These are phyloP conservation scores for Petrocephalus microphthalmus DNA, from an alignment of 2,113 vertebrate species.

Conservation along the genomic window DNA sequence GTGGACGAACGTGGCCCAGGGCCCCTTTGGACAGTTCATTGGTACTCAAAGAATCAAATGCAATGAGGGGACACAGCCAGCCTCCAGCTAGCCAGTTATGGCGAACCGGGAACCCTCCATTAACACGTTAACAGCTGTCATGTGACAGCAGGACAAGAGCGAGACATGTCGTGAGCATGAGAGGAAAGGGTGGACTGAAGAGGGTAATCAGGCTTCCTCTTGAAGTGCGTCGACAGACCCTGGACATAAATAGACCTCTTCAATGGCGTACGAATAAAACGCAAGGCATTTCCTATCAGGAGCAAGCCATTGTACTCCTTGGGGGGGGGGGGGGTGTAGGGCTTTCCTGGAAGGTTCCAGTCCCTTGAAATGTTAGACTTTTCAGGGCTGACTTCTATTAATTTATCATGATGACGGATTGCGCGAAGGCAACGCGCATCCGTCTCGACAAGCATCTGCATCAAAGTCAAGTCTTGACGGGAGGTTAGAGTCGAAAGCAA, in stretches of 20 bases:
- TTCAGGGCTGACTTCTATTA: constrained; percentile 35
- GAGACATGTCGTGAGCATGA: neutral
- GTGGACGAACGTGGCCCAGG: neutral
- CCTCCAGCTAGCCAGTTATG: neutral
- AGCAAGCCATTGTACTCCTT: constrained; percentile 56
- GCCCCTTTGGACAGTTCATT: neutral
- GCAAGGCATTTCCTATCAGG: constrained; percentile 64
- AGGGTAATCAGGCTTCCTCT: neutral
- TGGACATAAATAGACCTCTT: constrained; percentile 49
- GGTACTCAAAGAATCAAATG: neutral
- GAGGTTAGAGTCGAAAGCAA: neutral
- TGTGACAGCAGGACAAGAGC: constrained; percentile 17
- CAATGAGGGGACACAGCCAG: neutral
- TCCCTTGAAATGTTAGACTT: constrained; percentile 48
- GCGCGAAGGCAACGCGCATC: neutral
- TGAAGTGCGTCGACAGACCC: constrained; percentile 49
- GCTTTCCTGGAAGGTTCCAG: constrained; percentile 44
- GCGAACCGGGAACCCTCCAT: constrained; percentile 8
- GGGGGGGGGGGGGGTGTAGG: neutral
- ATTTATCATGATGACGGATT: constrained; percentile 26
- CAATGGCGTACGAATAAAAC: constrained; percentile 64
- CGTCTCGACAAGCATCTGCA: constrained; percentile 2
- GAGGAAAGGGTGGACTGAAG: neutral
- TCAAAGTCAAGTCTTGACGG: neutral
- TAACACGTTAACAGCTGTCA: constrained; percentile 32